Evolutionary conservation across 2,888 invertebrate species (phyloP), one percentile per base, ranked within the genome.

Genomic region (Tribolium freemani): DNA sequence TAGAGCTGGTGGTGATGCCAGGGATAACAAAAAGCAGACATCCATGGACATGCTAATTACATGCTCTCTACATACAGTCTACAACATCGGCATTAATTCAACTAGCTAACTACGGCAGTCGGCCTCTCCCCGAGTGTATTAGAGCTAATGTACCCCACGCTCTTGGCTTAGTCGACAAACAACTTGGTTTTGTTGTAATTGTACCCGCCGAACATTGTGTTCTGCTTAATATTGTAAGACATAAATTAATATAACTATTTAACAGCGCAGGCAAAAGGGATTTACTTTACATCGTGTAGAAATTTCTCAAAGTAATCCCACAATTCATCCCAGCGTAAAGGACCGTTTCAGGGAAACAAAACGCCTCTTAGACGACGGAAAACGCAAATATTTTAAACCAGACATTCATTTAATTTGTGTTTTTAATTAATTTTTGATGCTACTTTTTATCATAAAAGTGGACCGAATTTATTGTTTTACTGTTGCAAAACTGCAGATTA

Each of bases 1-100:
- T 80, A 83, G 79, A 82, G 81, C 79, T 81, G 81, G 78, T 79
- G 79, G 78, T 80, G 82, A 83, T 81, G 83, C 78, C 77, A 79
- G 81, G 75, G 76, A 75, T 82, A 82, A 84, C 86, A 86, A 86
- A 86, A 86, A 86, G 83, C 85, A 84, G 84, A 84, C 85, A 86
- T 84, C 82, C 84, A 85, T 83, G 85, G 86, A 86, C 86, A 86
- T 85, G 86, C 85, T 86, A 86, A 86, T 86, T 86, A 86, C 86
- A 86, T 81, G 85, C 85, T 84, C 85, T 85, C 85, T 85, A 85
- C 86, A 85, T 85, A 85, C 84, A 85, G 84, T 84, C 85, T 85
- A 86, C 85, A 85, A 84, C 84, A 84, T 84, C 81, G 84, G 84
- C 84, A 85, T 86, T 86, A 86, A 85, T 86, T 86, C 85, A 85